Evolutionary conservation across 1,140 invertebrate species (phyloP), one percentile per base, ranked within the genome.

Genomic region (Cyclargus thomasi): DNA sequence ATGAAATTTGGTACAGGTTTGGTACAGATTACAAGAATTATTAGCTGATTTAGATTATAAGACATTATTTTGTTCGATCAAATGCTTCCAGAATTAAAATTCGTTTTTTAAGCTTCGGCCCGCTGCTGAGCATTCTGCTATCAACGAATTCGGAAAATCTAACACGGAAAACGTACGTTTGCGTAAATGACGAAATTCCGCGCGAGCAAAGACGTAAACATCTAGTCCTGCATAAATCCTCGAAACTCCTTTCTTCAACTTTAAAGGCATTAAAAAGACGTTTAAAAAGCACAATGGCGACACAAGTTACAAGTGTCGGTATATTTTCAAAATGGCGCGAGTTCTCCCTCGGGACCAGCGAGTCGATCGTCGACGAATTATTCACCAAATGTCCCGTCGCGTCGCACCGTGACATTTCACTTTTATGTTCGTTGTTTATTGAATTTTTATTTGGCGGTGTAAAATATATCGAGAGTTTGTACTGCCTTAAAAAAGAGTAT

Each of bases 361-460:
- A 59, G 6, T 55, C 53, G 53, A 55, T 55, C 18, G 53, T 21
- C 18, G 20, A 21, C 18, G 55, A 59, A 59, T 59, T 59, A 59
- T 59, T 59, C 55, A 59, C 20, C 17, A 59, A 59, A 59, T 20
- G 55, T 18, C 20, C 55, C 55, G n/a, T n/a, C n/a, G n/a, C n/a
- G n/a, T n/a, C n/a, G n/a, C 29, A 8, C 29, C 17, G 22, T 23
- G 16, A 22, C 20, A 22, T 62, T 23, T n/a, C 4, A 16, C 1
- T 62, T 62, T 62, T 62, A 62, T 62, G 18, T 16, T 8, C 39
- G 39, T 8, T 47, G 39, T 47, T 47, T 47, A 47, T 47, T 47
- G 39, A 47, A 47, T 16, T 47, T 47, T 47, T 47, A 47, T 47
- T 47, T 47, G 39, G 14, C 11, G 3, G 14, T 16, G 14, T 47